phyloP scores from a whole-genome alignment of 2,113 vertebrate genomes.

The Meriones unguiculatus region DNA sequence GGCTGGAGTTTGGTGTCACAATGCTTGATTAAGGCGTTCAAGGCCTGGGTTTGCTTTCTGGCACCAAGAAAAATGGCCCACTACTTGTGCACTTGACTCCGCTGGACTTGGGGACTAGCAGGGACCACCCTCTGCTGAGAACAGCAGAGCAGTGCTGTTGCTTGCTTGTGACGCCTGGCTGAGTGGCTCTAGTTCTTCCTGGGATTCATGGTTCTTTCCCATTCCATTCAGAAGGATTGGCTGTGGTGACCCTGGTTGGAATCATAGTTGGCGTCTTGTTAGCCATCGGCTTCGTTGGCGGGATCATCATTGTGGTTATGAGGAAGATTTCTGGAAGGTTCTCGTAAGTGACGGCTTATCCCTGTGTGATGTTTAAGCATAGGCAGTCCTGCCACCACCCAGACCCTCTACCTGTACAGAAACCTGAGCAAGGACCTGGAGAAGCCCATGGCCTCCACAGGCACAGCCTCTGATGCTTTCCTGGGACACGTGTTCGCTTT shows the following conservation, averaged over 20 bases:
- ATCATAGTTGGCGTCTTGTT: slow-evolving; percentile 87
- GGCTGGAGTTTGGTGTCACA: no score
- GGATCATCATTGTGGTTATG: slow-evolving; percentile 81
- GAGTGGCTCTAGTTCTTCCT: neutral
- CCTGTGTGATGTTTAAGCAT: neutral
- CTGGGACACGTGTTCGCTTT: neutral
- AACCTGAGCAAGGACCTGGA: neutral
- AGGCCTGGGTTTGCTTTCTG: neutral
- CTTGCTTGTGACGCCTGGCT: neutral
- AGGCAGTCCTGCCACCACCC: neutral
- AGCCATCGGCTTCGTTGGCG: slow-evolving; percentile 83
- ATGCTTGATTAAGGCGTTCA: neutral
- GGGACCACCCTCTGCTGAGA: neutral
- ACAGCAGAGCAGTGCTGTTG: accelerated
- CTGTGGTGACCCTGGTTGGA: slow-evolving; percentile 85
- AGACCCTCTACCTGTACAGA: neutral
- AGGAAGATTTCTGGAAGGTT: slow-evolving; percentile 90
- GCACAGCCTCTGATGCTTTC: neutral
- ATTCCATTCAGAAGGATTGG: slow-evolving; percentile 82
- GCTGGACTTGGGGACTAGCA: accelerated
- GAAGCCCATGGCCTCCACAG: neutral
- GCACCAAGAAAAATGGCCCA: no score
- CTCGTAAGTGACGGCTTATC: slow-evolving; percentile 86
- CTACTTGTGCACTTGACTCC: neutral
- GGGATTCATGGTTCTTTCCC: neutral